Evolutionary conservation across 2,888 invertebrate genomes (phyloP).

Genomic region (Thymelicus acteon): DNA sequence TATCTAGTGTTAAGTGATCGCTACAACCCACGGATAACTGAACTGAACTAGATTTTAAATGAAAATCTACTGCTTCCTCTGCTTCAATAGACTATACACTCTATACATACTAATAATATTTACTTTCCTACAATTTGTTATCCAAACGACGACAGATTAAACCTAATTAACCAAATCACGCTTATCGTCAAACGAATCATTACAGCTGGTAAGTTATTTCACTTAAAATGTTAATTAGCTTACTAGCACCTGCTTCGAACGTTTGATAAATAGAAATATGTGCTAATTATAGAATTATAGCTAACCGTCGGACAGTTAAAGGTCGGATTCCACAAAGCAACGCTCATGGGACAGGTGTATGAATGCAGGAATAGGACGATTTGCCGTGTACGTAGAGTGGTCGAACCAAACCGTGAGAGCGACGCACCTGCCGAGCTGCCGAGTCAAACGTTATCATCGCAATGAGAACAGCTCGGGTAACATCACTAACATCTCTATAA

Average conservation of each 20-base stretch:
- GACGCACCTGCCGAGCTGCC: constrained; percentile 72
- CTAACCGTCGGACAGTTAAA: constrained; percentile 26
- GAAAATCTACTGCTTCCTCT: neutral
- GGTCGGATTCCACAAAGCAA: constrained; percentile 42
- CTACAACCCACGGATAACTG: neutral
- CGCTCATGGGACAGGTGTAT: constrained; percentile 62
- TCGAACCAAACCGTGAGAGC: constrained; percentile 61
- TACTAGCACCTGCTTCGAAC: constrained; percentile 19
- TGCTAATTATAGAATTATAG: constrained; percentile 13
- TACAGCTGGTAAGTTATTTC: constrained; percentile 8
- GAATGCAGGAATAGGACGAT: constrained; percentile 68
- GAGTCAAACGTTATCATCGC: constrained; percentile 32
- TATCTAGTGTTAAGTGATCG: neutral
- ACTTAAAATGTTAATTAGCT: constrained; percentile 6
- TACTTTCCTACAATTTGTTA: neutral
- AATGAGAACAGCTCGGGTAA: constrained; percentile 30
- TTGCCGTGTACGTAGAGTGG: constrained; percentile 59
- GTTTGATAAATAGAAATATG: constrained; percentile 21
- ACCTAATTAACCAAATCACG: neutral
- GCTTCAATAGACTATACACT: neutral
- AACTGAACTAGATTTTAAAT: neutral
- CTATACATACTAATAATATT: neutral
- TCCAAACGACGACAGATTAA: neutral
- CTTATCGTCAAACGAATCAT: constrained; percentile 11
- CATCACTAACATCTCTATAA: constrained; percentile 19